These are phyloP conservation scores for Physella acuta DNA, from an alignment of 1,140 invertebrate genomes.

Conservation along the genomic window DNA sequence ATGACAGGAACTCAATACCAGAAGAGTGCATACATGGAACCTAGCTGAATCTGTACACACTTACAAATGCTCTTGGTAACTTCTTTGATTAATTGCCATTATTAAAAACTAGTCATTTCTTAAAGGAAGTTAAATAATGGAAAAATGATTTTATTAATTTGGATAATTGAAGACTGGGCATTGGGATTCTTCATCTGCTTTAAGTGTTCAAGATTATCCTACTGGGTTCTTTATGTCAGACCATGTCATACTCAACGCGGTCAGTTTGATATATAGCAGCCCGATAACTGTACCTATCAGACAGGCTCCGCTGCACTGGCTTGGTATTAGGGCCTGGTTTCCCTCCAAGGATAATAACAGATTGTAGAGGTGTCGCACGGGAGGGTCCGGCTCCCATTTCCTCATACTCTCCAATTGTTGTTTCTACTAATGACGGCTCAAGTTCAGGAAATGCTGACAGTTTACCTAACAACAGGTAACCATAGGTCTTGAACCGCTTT, in stretches of 20 bases:
- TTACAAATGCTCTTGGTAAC: too few species aligned
- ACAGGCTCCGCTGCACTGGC: slow-evolving; percentile 59
- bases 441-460: slow-evolving; percentile 69
- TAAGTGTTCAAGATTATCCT: too few species aligned
- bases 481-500: slow-evolving; percentile 85
- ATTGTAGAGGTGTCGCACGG: background rate
- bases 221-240: slow-evolving; percentile 25
- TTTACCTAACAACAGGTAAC: slow-evolving; percentile 76
- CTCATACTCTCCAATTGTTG: slow-evolving; percentile 77
- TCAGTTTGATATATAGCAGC: slow-evolving; percentile 59
- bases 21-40: too few species aligned
- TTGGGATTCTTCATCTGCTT: too few species aligned
- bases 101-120: too few species aligned
- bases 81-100: too few species aligned
- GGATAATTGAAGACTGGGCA: too few species aligned
- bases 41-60: too few species aligned
- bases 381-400: slow-evolving; percentile 55
- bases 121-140: too few species aligned
- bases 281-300: slow-evolving; percentile 82
- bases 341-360: slow-evolving; percentile 42
- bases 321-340: slow-evolving; percentile 38
- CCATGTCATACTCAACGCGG: slow-evolving; percentile 44
- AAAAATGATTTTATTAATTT: too few species aligned
- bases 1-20: too few species aligned
- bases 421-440: slow-evolving; percentile 69